Evolutionary conservation across 2,888 invertebrate species (phyloP).

Genomic region (Aphelenchoides bicaudatus): DNA sequence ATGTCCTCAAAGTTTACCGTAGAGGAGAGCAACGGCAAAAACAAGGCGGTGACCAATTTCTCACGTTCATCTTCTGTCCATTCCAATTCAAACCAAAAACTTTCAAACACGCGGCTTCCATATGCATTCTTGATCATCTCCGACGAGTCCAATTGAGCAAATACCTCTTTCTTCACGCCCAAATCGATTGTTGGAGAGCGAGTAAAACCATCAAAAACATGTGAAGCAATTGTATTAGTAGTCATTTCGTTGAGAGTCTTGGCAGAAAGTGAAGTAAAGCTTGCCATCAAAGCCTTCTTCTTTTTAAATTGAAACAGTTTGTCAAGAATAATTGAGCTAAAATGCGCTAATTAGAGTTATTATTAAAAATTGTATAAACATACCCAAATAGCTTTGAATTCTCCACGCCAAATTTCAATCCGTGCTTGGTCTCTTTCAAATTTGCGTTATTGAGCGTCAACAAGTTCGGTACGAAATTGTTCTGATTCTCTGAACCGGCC

Average conservation of each 20-base stretch:
- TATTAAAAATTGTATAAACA: constrained; percentile 2
- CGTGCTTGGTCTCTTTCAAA: neutral
- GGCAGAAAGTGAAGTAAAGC: neutral
- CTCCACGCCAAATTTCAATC: constrained; percentile 4
- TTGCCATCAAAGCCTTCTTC: neutral
- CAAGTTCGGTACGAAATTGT: constrained; percentile 9
- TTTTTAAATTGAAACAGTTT: constrained; percentile 15
- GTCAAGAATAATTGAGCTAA: constrained; percentile 9
- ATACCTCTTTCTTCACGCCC: neutral
- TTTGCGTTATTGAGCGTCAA: neutral
- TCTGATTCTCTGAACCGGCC: neutral
- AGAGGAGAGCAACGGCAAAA: constrained; percentile 1
- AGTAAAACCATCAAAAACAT: constrained; percentile 12
- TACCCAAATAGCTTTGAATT: constrained; percentile 15
- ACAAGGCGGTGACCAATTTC: neutral
- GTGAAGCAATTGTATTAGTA: neutral
- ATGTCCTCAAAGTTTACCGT: neutral
- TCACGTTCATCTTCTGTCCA: neutral
- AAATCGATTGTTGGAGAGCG: neutral
- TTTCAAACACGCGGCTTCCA: constrained; percentile 19
- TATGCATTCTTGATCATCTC: constrained; percentile 5
- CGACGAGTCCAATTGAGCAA: constrained; percentile 4
- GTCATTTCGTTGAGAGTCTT: neutral
- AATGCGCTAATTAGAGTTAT: neutral
- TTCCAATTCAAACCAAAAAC: constrained; percentile 15